These are phyloP conservation scores for Drosophila aff. DNA, from an alignment of 1,140 invertebrate species.

Conservation along the genomic window DNA sequence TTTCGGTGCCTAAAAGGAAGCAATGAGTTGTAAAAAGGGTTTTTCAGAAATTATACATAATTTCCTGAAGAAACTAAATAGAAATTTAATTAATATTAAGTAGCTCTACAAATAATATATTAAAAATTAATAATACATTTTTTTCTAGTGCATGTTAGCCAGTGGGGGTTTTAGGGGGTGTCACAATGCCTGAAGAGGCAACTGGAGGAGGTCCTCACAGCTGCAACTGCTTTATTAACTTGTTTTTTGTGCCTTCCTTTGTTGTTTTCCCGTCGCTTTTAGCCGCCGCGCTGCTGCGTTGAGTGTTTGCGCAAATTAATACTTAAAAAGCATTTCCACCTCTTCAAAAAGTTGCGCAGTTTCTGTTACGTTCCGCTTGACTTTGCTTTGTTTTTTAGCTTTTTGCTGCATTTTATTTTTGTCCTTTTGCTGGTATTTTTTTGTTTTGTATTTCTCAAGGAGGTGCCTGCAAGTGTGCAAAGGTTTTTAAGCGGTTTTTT, in stretches of 20 bases:
- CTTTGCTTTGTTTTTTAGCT: slow-evolving; percentile 57
- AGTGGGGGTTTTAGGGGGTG: too few relatives aligned
- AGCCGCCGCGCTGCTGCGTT: slow-evolving; percentile 26
- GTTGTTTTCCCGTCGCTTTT: slow-evolving; percentile 32
- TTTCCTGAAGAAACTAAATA: background rate
- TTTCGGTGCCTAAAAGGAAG: background rate
- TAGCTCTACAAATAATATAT: background rate
- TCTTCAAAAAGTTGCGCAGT: slow-evolving; percentile 60
- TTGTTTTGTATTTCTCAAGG: slow-evolving; percentile 22
- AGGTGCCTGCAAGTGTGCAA: slow-evolving; percentile 46
- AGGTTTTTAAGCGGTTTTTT: slow-evolving; percentile 45
- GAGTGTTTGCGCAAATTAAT: slow-evolving; percentile 79
- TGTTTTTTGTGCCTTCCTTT: slow-evolving; percentile 35
- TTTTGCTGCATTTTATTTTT: slow-evolving; percentile 32
- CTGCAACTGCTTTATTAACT: slow-evolving; percentile 72
- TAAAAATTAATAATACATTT: background rate
- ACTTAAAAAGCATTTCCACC: slow-evolving; percentile 72
- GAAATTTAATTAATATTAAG: background rate
- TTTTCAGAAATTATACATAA: background rate
- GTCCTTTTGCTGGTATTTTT: slow-evolving; percentile 2
- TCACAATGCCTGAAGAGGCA: slow-evolving; percentile 2
- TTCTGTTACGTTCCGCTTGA: slow-evolving; percentile 55
- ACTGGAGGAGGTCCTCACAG: slow-evolving; percentile 19
- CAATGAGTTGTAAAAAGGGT: too few relatives aligned
- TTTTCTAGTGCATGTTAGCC: background rate